A percentile compares a stretch with the other conserved stretches of the same genome.
These are phyloP conservation scores for Pyrocoelia pectoralis DNA, from an alignment of 2,888 invertebrate species.

Conservation along the genomic window DNA sequence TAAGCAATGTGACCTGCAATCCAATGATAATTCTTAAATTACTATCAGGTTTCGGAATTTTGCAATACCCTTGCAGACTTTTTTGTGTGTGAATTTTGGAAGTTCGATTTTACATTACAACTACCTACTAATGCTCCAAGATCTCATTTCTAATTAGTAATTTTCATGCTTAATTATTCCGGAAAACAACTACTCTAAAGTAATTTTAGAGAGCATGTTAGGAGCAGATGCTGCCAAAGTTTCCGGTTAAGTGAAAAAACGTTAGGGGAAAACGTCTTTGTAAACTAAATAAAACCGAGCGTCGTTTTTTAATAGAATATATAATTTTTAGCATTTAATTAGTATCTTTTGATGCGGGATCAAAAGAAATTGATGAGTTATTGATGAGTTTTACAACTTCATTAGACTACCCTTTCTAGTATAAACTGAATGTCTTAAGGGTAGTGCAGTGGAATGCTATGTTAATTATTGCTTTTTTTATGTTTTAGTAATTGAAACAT, in stretches of 20 bases:
- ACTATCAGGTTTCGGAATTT: too few relatives aligned
- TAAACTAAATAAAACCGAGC: too few relatives aligned
- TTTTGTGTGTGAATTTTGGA: too few relatives aligned
- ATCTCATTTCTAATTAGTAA: not conserved
- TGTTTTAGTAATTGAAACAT: not conserved
- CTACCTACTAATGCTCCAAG: too few relatives aligned
- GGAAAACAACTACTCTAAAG: not conserved
- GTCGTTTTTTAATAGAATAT: not conserved
- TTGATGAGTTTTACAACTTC: slow-evolving; percentile 3
- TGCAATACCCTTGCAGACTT: too few relatives aligned
- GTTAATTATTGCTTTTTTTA: not conserved
- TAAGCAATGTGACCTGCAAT: too few relatives aligned
- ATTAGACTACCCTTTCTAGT: not conserved
- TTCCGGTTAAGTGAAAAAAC: not conserved
- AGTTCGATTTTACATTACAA: too few relatives aligned
- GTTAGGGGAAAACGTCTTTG: not conserved
- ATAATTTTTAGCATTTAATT: not conserved
- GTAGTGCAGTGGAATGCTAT: too few relatives aligned
- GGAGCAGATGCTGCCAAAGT: not conserved
- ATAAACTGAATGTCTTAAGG: too few relatives aligned
- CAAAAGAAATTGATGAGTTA: slow-evolving; percentile 8
- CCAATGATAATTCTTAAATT: too few relatives aligned
- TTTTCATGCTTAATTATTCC: not conserved
- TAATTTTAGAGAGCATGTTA: not conserved
- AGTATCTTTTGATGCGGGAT: not conserved